Evolutionary conservation across 1,140 invertebrate species (phyloP).

Genomic region (Drosophila pallidifrons): DNA sequence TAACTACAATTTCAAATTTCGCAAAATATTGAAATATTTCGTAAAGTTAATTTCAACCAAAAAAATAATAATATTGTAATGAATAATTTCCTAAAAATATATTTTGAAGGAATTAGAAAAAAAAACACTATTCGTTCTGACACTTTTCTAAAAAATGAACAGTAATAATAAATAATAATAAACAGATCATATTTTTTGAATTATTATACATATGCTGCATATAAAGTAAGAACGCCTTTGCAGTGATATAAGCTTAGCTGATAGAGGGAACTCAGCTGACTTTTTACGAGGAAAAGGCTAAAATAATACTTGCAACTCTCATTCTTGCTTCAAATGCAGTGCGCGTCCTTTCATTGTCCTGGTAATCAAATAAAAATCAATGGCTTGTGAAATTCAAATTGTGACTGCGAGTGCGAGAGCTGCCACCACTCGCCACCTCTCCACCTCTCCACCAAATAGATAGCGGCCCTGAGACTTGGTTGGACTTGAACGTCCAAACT

Average conservation of each 20-base stretch:
- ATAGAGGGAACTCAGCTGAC: not conserved
- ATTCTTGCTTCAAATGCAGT: conserved; percentile 28
- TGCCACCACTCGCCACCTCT: conserved; percentile 2
- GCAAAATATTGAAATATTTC: no score
- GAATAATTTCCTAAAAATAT: no score
- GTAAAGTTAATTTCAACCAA: no score
- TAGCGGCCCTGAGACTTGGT: conserved; percentile 28
- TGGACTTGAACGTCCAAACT: conserved; percentile 22
- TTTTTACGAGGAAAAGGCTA: not conserved
- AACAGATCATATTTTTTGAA: no score
- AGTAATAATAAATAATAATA: no score
- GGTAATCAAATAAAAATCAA: conserved; percentile 84
- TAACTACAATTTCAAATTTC: no score
- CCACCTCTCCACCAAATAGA: not conserved
- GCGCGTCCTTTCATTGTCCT: conserved; percentile 74
- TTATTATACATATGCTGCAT: not conserved
- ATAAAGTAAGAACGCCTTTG: no score
- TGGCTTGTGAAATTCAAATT: conserved; percentile 84
- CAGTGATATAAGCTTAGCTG: no score
- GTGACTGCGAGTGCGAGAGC: conserved; percentile 51
- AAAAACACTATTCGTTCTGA: no score
- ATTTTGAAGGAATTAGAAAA: no score
- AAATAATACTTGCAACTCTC: conserved; percentile 23
- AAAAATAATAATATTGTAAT: no score
- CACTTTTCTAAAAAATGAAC: no score